Conservation (phyloP, 2,797 vertebrate species). For the Orientallactaga sibirica region DNA sequence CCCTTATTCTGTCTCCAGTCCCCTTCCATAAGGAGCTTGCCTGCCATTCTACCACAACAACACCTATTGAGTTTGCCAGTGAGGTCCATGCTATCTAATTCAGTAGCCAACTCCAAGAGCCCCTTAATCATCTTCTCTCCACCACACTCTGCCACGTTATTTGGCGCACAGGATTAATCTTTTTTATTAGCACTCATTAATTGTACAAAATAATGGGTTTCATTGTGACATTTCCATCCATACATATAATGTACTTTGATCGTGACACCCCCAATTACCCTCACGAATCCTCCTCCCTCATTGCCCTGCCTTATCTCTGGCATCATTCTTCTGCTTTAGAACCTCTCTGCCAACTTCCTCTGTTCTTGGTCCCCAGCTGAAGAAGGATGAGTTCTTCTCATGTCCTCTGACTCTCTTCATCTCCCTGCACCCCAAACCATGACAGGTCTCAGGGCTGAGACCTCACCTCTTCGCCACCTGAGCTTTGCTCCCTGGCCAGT, state of each 20-base stretch:
- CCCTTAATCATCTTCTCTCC: background rate
- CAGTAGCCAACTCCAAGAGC: background rate
- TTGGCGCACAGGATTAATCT: background rate
- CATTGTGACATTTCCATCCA: background rate
- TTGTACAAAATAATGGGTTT: background rate
- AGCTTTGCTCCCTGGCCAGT: background rate
- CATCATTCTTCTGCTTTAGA: background rate
- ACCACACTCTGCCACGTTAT: background rate
- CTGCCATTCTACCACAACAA: background rate
- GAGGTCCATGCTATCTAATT: fast-evolving
- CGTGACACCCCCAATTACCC: background rate
- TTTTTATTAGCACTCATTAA: background rate
- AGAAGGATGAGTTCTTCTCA: background rate
- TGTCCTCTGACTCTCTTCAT: background rate
- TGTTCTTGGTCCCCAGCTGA: background rate
- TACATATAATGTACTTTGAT: background rate
- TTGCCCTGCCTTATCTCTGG: background rate
- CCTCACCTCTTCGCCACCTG: background rate
- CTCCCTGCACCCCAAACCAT: background rate
- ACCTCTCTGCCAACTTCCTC: background rate
- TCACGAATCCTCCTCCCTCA: background rate
- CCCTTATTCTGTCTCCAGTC: background rate
- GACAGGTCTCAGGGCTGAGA: background rate
- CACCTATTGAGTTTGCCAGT: background rate
- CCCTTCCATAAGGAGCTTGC: background rate